These are phyloP conservation scores for Dendrocincla tyrannina DNA, from an alignment of 2,797 vertebrate genomes.

Conservation along the genomic window DNA sequence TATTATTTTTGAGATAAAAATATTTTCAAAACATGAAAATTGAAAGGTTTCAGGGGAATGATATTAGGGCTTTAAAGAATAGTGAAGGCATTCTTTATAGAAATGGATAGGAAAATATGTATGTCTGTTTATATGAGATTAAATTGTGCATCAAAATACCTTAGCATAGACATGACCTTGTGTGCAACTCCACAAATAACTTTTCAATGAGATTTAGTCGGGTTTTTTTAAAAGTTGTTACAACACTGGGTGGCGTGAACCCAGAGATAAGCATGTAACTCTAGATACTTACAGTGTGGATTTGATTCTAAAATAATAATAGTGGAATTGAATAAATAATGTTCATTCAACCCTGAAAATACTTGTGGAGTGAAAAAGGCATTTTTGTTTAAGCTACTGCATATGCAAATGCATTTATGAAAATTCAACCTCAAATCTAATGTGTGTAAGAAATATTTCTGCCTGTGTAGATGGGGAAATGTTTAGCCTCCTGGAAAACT, in stretches of 20 bases:
- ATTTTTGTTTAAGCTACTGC: background rate
- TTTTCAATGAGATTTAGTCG: background rate
- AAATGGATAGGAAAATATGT: background rate
- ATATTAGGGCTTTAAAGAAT: background rate
- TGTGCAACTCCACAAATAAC: background rate
- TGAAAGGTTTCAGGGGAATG: background rate
- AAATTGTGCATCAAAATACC: background rate
- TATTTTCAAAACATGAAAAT: background rate
- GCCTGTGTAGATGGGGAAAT: background rate
- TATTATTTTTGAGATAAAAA: background rate
- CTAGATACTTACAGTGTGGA: background rate
- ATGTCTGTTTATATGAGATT: background rate
- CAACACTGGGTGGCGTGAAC: background rate
- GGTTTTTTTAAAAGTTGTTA: background rate
- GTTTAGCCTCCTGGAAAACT: background rate
- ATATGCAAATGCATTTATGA: background rate
- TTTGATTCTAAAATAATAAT: background rate
- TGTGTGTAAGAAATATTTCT: background rate
- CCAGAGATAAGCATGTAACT: background rate
- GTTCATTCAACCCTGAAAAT: background rate
- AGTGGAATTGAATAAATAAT: background rate
- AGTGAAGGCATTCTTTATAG: background rate
- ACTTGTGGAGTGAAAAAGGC: background rate
- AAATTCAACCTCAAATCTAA: background rate
- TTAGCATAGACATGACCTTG: background rate